These are phyloP conservation scores for Mus caroli DNA, from an alignment of 2,797 vertebrate genomes.

Conservation along the genomic window DNA sequence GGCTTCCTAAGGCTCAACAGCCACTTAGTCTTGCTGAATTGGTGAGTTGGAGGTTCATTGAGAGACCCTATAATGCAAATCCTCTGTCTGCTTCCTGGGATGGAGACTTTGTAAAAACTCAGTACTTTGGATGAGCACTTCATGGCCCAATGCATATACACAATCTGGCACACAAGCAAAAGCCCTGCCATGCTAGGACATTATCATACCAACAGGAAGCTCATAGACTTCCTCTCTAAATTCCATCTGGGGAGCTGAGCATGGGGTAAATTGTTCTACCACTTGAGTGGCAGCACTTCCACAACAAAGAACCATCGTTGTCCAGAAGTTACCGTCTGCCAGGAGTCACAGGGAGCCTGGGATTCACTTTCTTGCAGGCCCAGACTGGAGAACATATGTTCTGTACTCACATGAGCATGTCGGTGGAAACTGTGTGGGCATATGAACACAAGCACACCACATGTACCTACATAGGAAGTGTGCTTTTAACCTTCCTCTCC, in stretches of 20 bases:
- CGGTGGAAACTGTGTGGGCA: accelerated
- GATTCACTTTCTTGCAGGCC: neutral
- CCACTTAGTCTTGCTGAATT: neutral
- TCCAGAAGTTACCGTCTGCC: neutral
- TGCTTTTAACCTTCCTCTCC: conserved; percentile 63
- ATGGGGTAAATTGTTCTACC: neutral
- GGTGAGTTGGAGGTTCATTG: neutral
- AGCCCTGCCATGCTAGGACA: neutral
- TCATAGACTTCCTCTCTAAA: neutral
- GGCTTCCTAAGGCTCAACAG: neutral
- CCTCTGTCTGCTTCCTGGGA: neutral
- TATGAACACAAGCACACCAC: accelerated
- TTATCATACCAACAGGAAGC: accelerated
- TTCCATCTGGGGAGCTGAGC: neutral
- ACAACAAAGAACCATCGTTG: accelerated
- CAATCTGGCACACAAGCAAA: accelerated
- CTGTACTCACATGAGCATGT: no score
- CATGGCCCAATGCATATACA: accelerated
- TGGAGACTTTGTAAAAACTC: neutral
- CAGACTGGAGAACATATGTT: neutral
- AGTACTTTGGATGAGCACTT: no score
- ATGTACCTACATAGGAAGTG: neutral
- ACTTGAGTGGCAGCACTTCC: accelerated
- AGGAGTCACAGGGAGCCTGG: neutral
- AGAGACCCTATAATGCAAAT: neutral